Base-by-base conservation (phyloP, 2,113 vertebrate genomes). In the Phrynosoma platyrhinos region DNA sequence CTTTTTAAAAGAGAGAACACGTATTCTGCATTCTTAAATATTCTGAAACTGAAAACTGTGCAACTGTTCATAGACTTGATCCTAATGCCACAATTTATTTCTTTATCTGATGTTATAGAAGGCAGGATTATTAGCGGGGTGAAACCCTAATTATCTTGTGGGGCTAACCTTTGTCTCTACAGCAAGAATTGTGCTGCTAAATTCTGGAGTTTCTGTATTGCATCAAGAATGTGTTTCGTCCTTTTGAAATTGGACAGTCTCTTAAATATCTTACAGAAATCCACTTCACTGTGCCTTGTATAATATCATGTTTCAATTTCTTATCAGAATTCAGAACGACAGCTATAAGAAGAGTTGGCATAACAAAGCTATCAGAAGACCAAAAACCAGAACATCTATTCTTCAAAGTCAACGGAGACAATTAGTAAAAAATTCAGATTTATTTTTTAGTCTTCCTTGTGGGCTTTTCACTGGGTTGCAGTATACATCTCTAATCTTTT, bases 291-390 rank as follows among this genome's bases (percentile, higher is more conserved):
- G 82, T 47, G 72, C 89, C n/a, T 84, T 91, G 27, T 53, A 2
- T 74, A 83, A 0, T 88, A 90, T 89, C 27, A 23, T 88, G 83
- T 90, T 93, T 84, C 75, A 85, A 2, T 94, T 86, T 91, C 86
- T 80, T 2, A 86, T 55, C 90, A 97, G 96, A 62, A n/a, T 90
- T 92, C 94, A 88, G 88, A 93, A 88, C 27, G 82, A 2, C 81
- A 88, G 82, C 58, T 89, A 2, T 74, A 88, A 78, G 89, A 90
- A 90, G 90, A 94, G 80, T 84, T 85, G 69, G 20, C 75, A 90
- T 96, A 76, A 92, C 94, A 68, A 90, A 3, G 91, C 96, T 0
- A 91, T 94, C 58, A 97, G 96, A 95, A 96, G 96, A 82, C 94
- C 96, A n/a, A 88, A 94, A 9, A 96, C 87, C 32, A 93, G 85